Conservation (phyloP, 92 coral and sea anemone species). For the Palythoa grandiflora region DNA sequence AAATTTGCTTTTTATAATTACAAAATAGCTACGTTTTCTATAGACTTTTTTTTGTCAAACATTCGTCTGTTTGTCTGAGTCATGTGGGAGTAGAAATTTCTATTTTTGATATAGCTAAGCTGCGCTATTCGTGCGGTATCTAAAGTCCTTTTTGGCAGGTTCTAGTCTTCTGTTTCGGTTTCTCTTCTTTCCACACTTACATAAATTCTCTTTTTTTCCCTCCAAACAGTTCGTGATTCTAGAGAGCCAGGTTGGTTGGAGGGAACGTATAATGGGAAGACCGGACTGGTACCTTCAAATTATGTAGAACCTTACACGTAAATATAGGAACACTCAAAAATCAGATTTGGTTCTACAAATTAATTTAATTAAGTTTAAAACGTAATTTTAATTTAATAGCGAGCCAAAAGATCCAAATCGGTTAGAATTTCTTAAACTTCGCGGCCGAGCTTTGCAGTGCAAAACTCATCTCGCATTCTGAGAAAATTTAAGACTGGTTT, state of each 20-base stretch:
- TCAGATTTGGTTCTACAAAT: slow-evolving; percentile 50
- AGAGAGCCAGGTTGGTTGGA: slow-evolving; percentile 99
- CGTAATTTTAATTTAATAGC: slow-evolving; percentile 22
- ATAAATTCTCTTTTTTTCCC: neutral
- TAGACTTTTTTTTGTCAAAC: no score
- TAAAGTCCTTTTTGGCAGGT: neutral
- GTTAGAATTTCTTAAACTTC: neutral
- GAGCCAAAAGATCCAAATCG: neutral
- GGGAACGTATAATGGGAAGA: slow-evolving; percentile 94
- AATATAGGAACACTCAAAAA: slow-evolving; percentile 39
- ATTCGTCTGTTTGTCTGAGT: no score
- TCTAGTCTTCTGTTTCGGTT: neutral
- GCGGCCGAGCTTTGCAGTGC: slow-evolving; percentile 2
- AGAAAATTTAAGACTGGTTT: neutral
- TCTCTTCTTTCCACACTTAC: neutral
- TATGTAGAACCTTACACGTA: slow-evolving; percentile 84
- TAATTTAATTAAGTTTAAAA: slow-evolving; percentile 14
- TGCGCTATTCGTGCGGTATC: neutral
- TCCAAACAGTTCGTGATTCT: slow-evolving; percentile 86
- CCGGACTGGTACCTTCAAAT: slow-evolving; percentile 94
- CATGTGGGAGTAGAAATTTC: no score
- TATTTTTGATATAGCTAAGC: no score
- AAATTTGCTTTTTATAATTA: no score
- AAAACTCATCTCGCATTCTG: neutral
- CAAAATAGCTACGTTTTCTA: no score